These are phyloP conservation scores for Addax nasomaculatus DNA, from an alignment of 2,113 vertebrate genomes.

Conservation along the genomic window DNA sequence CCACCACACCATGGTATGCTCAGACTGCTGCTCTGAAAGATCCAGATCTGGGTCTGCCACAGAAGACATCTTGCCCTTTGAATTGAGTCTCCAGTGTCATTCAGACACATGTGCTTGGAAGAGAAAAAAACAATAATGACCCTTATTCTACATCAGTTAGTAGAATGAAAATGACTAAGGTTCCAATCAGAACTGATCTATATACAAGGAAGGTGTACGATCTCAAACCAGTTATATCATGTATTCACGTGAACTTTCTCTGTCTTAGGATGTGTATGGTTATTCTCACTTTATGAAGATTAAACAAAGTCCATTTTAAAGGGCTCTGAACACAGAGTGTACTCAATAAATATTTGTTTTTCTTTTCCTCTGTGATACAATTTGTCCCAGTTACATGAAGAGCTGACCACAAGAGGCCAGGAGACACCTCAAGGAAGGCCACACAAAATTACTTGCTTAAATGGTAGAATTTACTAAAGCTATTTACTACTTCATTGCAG, in stretches of 20 bases:
- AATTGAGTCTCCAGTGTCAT: not conserved
- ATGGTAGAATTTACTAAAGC: not conserved
- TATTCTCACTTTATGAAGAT: not conserved
- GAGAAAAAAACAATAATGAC: not conserved
- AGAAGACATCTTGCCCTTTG: not conserved
- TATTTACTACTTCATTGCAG: not conserved
- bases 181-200: not conserved
- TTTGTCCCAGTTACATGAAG: constrained; percentile 1
- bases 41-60: not conserved
- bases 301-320: constrained; percentile 20
- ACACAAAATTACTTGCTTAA: constrained; percentile 30
- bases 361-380: not conserved
- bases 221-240: not conserved
- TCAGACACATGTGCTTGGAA: not conserved
- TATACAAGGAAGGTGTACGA: not conserved
- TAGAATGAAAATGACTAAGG: not conserved
- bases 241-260: not conserved
- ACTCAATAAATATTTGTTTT: constrained; percentile 10
- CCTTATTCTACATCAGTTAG: not conserved
- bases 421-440: not conserved
- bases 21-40: not conserved
- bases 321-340: not conserved
- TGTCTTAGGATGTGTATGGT: not conserved
- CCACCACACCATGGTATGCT: fast-evolving
- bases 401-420: constrained; percentile 9